These are phyloP conservation scores for Candoia aspera DNA, from an alignment of 2,113 vertebrate genomes.

Conservation along the genomic window DNA sequence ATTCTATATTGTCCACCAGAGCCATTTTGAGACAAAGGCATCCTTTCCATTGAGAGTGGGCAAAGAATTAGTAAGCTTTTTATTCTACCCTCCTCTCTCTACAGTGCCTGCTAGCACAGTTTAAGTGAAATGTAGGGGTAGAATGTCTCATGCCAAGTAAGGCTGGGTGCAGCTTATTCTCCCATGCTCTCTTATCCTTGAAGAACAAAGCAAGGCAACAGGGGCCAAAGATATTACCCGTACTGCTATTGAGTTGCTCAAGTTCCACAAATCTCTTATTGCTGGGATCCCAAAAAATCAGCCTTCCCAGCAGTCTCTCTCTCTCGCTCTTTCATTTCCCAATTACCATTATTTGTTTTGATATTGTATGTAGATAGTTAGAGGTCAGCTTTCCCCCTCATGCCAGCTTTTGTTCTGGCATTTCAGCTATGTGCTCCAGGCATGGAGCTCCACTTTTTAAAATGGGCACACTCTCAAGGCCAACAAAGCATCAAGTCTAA, in stretches of 20 bases:
- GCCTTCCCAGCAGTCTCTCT: slow-evolving; percentile 5
- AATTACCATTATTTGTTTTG: slow-evolving; percentile 27
- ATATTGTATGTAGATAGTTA: slow-evolving; percentile 21
- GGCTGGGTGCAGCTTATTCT: slow-evolving; percentile 7
- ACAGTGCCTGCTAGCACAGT: neutral
- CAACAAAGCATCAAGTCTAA: neutral
- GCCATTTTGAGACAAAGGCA: slow-evolving; percentile 33
- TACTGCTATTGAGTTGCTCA: slow-evolving; percentile 26
- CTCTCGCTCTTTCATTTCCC: slow-evolving; percentile 13
- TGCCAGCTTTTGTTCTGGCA: slow-evolving; percentile 22
- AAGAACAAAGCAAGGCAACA: slow-evolving; percentile 38
- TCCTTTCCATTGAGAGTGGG: neutral
- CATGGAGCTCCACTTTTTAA: slow-evolving; percentile 24
- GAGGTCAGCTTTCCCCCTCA: neutral
- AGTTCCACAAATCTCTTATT: slow-evolving; percentile 23
- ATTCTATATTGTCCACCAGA: neutral
- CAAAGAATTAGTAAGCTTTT: slow-evolving; percentile 28
- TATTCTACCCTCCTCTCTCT: slow-evolving; percentile 13
- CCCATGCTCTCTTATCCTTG: slow-evolving; percentile 37
- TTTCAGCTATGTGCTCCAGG: slow-evolving; percentile 3
- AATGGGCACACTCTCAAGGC: neutral
- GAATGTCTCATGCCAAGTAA: slow-evolving; percentile 17
- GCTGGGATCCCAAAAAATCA: slow-evolving; percentile 24
- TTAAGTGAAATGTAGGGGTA: neutral
- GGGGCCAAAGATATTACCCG: neutral